Percentiles rank a stretch among this genome's conserved stretches.
Evolutionary conservation across 2,797 vertebrate species (phyloP).

Genomic region (Emydoidea blandingii): DNA sequence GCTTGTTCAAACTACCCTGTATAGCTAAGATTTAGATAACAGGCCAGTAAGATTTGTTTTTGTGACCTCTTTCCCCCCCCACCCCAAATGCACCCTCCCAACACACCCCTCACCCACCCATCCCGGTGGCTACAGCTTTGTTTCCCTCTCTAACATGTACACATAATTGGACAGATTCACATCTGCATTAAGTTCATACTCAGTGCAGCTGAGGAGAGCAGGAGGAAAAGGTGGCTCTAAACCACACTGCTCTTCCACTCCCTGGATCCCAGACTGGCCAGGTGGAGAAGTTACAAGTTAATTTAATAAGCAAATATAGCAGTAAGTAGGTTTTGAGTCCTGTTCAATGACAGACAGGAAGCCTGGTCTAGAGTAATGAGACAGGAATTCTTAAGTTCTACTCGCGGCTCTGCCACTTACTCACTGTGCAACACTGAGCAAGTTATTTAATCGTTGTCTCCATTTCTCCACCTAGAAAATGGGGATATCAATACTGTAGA

Average conservation of each 20-base stretch:
- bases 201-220: background rate
- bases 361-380: background rate
- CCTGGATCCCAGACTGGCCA: background rate
- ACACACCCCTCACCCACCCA: background rate
- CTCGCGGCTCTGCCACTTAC: background rate
- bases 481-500: background rate
- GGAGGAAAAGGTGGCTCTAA: background rate
- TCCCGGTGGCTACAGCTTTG: background rate
- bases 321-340: background rate
- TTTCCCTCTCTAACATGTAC: background rate
- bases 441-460: background rate
- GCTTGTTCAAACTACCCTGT: background rate
- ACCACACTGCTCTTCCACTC: background rate
- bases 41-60: background rate
- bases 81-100: too few species aligned
- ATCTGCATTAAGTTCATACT: background rate
- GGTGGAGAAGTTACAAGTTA: background rate
- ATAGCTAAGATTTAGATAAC: rapidly evolving
- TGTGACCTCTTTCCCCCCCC: too few species aligned
- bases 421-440: background rate
- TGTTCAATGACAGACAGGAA: background rate
- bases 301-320: background rate
- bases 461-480: background rate
- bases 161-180: background rate
- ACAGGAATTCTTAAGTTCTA: background rate